phyloP scores from a whole-genome alignment of 2,888 invertebrate genomes.

The Trichopria drosophilae region DNA sequence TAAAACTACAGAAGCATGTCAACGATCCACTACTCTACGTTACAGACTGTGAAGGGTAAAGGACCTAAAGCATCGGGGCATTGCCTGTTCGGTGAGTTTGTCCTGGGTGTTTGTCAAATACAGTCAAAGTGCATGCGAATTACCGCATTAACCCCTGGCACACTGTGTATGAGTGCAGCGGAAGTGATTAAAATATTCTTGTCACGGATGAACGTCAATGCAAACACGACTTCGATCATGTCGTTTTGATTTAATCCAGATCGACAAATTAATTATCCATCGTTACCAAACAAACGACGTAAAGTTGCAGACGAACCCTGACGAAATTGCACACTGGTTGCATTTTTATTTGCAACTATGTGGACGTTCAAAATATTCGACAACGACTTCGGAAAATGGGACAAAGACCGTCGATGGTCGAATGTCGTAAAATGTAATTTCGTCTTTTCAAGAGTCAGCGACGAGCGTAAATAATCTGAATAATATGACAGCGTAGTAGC shows the following conservation, averaged over 20 bases:
- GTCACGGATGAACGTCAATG: conserved; percentile 38
- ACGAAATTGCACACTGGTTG: background rate
- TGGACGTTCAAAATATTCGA: background rate
- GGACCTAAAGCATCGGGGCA: too few species aligned
- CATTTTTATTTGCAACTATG: background rate
- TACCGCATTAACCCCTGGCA: conserved; percentile 49
- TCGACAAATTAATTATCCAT: conserved; percentile 39
- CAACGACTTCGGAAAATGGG: too few species aligned
- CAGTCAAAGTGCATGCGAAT: conserved; percentile 57
- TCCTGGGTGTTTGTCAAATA: conserved; percentile 48
- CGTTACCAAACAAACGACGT: too few species aligned
- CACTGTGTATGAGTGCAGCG: conserved; percentile 29
- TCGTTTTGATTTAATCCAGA: conserved; percentile 38
- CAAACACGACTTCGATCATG: conserved; percentile 43
- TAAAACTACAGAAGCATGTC: too few species aligned
- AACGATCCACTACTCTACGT: too few species aligned
- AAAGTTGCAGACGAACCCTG: background rate
- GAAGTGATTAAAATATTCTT: conserved; percentile 52
- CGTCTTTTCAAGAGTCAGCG: conserved; percentile 12
- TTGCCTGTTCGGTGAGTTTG: conserved; percentile 48
- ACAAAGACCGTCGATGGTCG: background rate
- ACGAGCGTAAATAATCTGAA: conserved; percentile 6
- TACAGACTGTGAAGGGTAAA: too few species aligned
- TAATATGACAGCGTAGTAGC: too few species aligned
- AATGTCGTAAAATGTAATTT: conserved; percentile 8